Evolutionary conservation across 2,797 vertebrate species (phyloP).

Genomic region (Gymnothorax javanicus): DNA sequence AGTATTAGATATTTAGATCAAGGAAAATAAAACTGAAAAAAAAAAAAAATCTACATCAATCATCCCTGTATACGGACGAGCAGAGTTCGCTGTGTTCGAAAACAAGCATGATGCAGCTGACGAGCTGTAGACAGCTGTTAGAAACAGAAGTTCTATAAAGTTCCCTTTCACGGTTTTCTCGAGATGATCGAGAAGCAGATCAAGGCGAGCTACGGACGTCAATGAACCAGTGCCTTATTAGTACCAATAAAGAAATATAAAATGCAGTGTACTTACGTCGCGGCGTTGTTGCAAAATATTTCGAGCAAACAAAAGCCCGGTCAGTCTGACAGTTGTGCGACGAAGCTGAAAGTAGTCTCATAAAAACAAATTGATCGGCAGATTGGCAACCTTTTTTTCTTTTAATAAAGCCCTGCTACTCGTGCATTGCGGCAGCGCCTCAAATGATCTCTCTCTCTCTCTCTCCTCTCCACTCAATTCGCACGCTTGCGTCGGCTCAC

Average conservation of each 20-base stretch:
- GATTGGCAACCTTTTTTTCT: not conserved
- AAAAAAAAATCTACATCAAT: not conserved
- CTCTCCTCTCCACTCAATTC: not conserved
- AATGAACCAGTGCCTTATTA: not conserved
- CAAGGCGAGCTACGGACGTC: not conserved
- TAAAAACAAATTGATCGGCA: not conserved
- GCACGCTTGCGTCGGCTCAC: conserved; percentile 19
- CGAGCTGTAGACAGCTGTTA: not conserved
- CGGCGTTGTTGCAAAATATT: not conserved
- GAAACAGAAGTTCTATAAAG: conserved; percentile 10
- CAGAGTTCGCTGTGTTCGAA: not conserved
- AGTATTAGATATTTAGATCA: not conserved
- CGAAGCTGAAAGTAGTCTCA: not conserved
- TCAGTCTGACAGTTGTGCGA: not conserved
- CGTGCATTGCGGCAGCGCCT: conserved; percentile 16
- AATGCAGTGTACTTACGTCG: not conserved
- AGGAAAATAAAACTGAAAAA: not conserved
- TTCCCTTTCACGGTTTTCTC: not conserved
- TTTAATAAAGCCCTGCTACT: not conserved
- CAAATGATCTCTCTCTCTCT: not conserved
- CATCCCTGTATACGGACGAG: not conserved
- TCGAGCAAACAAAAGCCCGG: not conserved
- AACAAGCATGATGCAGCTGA: not conserved
- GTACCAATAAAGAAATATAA: not conserved
- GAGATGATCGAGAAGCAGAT: not conserved